Conservation (phyloP, 2,113 vertebrate species). For the Ahaetulla prasina region DNA sequence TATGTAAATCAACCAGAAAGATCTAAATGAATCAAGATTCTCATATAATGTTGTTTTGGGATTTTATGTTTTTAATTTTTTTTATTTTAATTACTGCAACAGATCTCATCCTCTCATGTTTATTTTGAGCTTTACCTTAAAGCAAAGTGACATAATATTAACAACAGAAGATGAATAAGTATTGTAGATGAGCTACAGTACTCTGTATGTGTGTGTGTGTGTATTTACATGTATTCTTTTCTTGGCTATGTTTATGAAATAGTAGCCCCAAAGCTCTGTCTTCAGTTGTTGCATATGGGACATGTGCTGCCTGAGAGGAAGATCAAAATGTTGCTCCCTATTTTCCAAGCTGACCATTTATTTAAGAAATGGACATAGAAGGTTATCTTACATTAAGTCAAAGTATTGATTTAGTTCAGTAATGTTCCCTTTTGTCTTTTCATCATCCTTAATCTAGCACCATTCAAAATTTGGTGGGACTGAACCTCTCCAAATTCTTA, state of each 20-base stretch:
- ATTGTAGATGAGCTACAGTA: not conserved
- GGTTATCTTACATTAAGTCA: not conserved
- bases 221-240: not conserved
- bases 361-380: not conserved
- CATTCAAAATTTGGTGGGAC: not conserved
- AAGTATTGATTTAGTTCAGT: not conserved
- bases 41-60: not conserved
- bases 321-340: not conserved
- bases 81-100: not conserved
- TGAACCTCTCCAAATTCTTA: not conserved
- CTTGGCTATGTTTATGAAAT: not conserved
- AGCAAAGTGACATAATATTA: not conserved
- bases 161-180: not conserved
- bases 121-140: not conserved
- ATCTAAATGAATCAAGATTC: not conserved
- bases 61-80: not conserved
- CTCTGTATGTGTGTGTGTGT: not conserved
- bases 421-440: not conserved
- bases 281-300: not conserved
- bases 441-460: not conserved
- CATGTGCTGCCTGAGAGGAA: not conserved
- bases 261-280: not conserved
- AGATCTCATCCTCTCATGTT: not conserved
- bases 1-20: not conserved
- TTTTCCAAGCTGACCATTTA: not conserved